Conservation (phyloP, 2,113 vertebrate species). For the Heteronetta atricapilla region DNA sequence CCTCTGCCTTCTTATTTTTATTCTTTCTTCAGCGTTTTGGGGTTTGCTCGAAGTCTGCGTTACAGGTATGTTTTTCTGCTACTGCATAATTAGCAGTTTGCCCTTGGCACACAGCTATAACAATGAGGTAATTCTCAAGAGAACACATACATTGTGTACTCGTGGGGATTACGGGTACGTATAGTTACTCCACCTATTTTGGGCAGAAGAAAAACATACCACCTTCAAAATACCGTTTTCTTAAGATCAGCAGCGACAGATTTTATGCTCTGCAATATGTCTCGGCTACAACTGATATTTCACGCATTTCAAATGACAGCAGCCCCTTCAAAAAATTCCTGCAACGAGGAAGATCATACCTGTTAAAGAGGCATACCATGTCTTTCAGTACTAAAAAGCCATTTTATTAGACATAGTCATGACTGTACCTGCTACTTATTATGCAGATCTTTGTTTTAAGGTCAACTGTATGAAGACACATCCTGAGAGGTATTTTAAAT, state of each 20-base stretch:
- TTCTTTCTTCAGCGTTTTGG: background rate
- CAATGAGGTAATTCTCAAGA: background rate
- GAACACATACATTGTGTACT: background rate
- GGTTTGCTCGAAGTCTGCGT: background rate
- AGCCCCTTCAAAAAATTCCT: background rate
- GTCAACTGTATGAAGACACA: background rate
- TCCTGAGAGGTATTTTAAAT: background rate
- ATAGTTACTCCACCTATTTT: background rate
- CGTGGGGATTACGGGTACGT: background rate
- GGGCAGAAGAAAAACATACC: background rate
- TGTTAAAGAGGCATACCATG: background rate
- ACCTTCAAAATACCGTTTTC: background rate
- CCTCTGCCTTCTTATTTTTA: background rate
- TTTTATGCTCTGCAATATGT: background rate
- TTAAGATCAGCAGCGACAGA: background rate
- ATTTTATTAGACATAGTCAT: background rate
- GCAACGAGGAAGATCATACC: background rate
- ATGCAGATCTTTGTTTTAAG: fast-evolving
- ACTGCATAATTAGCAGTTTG: background rate
- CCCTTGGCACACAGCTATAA: background rate
- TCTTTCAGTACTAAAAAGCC: background rate
- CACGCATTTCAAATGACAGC: background rate
- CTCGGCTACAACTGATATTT: background rate
- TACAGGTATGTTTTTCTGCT: background rate
- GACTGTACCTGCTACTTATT: background rate